A percentile compares a stretch with the other conserved stretches of the same genome.
These are phyloP conservation scores for Rhadinocentrus ornatus DNA, from an alignment of 2,797 vertebrate genomes.

Conservation along the genomic window DNA sequence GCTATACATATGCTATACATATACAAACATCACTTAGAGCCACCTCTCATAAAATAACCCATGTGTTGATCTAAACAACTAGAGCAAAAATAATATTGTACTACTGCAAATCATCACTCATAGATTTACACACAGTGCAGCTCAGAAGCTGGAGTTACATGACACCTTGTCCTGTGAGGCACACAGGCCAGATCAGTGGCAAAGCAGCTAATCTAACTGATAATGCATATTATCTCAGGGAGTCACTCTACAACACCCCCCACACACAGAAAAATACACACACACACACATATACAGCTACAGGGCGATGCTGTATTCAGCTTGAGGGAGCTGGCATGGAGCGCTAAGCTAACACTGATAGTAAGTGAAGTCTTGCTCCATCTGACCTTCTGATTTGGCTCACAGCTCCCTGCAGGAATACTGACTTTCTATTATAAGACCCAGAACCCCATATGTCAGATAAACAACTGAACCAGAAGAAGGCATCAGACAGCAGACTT, in stretches of 20 bases:
- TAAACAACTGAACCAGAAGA: constrained; percentile 46
- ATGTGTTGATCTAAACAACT: constrained; percentile 56
- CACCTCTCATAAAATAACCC: constrained; percentile 49
- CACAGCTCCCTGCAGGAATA: constrained; percentile 72
- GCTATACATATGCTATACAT: too few species aligned
- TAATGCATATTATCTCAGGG: constrained; percentile 59
- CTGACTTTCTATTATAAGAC: constrained; percentile 74
- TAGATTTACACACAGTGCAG: constrained; percentile 24
- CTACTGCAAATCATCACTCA: constrained; percentile 28
- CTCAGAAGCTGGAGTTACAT: constrained; percentile 31
- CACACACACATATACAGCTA: constrained; percentile 38
- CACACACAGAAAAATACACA: constrained; percentile 16
- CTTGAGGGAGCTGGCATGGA: constrained; percentile 61
- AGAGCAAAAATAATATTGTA: constrained; percentile 59
- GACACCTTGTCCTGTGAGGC: constrained; percentile 28
- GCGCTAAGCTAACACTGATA: constrained; percentile 74
- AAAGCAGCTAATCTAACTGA: constrained; percentile 76
- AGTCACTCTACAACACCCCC: constrained; percentile 49
- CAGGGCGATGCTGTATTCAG: not conserved
- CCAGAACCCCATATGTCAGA: constrained; percentile 40
- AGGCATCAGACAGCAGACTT: constrained; percentile 28
- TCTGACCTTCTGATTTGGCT: constrained; percentile 81
- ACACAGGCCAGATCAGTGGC: constrained; percentile 46
- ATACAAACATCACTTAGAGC: constrained; percentile 23
- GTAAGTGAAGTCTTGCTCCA: constrained; percentile 72